Evolutionary conservation across 2,888 invertebrate species (phyloP).

Genomic region (Stomorhina lunata): DNA sequence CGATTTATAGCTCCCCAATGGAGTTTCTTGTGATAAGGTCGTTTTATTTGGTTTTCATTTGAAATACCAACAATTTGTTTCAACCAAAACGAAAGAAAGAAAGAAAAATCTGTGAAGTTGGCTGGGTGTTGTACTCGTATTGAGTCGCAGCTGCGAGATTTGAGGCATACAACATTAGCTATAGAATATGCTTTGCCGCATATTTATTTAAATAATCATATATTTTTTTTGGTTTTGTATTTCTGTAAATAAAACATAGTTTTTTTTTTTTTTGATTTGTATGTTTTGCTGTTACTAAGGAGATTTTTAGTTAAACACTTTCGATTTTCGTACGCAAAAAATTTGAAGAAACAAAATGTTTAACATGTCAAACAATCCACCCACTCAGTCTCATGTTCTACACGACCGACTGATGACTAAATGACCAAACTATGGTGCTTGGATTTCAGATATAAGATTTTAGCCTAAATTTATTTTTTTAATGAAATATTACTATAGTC

Average conservation of each 20-base stretch:
- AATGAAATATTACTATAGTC: neutral
- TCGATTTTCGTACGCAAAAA: constrained; percentile 1
- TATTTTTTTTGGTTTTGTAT: neutral
- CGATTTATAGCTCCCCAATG: constrained; percentile 59
- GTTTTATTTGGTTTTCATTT: constrained; percentile 16
- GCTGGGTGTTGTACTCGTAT: constrained; percentile 12
- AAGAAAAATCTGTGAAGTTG: neutral
- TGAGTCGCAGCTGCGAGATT: neutral
- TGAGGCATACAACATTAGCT: constrained; percentile 3
- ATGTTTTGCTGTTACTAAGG: constrained; percentile 1
- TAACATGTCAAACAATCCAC: constrained; percentile 28
- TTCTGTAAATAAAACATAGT: neutral
- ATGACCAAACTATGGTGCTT: constrained; percentile 12
- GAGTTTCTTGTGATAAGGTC: constrained; percentile 44
- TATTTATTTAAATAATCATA: neutral
- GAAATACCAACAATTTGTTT: neutral
- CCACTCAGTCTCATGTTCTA: no score
- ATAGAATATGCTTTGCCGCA: neutral
- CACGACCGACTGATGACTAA: neutral
- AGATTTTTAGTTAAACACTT: constrained; percentile 8
- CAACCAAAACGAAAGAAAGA: neutral
- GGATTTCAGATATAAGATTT: neutral
- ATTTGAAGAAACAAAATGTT: no score
- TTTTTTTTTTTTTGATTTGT: neutral
- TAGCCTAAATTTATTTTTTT: neutral